Base-by-base conservation (phyloP, 2,113 vertebrate genomes). In the Cyprinus carpio region DNA sequence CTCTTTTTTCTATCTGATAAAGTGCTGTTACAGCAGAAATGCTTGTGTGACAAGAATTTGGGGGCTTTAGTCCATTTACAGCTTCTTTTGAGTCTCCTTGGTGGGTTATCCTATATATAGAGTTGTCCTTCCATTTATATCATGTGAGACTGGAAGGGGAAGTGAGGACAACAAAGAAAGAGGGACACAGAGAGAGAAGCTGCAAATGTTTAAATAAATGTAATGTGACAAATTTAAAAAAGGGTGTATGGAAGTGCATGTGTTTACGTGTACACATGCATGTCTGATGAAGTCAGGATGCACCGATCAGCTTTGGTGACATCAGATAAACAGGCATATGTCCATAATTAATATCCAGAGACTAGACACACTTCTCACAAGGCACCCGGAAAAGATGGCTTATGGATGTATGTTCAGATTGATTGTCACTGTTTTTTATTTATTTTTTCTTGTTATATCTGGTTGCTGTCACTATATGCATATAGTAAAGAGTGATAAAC, bases 341-440 rank as follows among this genome's bases (percentile, higher is more conserved):
- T 97, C 95, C 93, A 96, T 96, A 96, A 96, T 97, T 96, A 95
- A 97, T 96, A 95, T 94, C 91, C 91, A 93, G 92, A 94, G 94
- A 95, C 94, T 93, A 81, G 92, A 95, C 94, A 93, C 94, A 95
- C 93, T 95, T 93, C 94, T 94, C 92, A 91, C 91, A 95, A 81
- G 94, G 94, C 94, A 78, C 13, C 23, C 40, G 54, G 80, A 16
- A 82, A 49, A 34, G 27, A 12, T 4, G 31, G 43, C 20, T 46
- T 34, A 34, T 37, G 37, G 37, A 37, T 1, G 6, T 37, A 37
- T 37, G 37, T 64, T 25, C 23, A 43, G 6, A 27, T 0, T 62
- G 34, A 64, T 80, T 64, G 34, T 80, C 62, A 80, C 56, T 8
- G 40, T 7, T n/a, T n/a, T n/a, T n/a, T n/a, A n/a, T 0, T 13